Evolutionary conservation across 92 coral and sea anemone genomes (phyloP).

Genomic region (Blastomussa wellsi): DNA sequence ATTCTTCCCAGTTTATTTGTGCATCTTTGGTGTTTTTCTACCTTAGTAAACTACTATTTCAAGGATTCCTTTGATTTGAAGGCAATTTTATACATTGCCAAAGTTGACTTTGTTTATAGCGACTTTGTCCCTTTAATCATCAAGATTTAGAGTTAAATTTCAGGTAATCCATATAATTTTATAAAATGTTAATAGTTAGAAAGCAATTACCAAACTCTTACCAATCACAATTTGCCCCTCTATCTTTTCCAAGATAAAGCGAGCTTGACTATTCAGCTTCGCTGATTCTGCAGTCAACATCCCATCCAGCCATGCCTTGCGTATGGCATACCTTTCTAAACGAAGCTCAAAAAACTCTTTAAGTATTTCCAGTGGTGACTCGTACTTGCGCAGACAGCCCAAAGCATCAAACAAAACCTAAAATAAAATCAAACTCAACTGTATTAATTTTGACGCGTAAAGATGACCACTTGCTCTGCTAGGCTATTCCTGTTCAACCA

Average conservation of each 20-base stretch:
- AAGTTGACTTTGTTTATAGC: no score
- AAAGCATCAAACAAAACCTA: conserved; percentile 91
- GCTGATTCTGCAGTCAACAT: conserved; percentile 89
- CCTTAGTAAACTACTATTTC: no score
- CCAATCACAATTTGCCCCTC: conserved; percentile 90
- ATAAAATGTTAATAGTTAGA: no score
- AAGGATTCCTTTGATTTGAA: no score
- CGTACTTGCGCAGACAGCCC: conserved; percentile 94
- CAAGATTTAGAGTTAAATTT: no score
- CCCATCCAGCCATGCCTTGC: conserved; percentile 90
- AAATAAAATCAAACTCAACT: background rate
- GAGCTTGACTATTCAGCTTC: conserved; percentile 84
- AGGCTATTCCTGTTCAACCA: no score
- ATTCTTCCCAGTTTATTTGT: no score
- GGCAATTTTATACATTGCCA: no score
- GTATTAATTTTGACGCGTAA: no score
- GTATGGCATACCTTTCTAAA: conserved; percentile 75
- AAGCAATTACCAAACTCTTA: conserved; percentile 8
- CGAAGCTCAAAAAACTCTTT: conserved; percentile 82
- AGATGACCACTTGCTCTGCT: background rate
- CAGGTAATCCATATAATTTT: no score
- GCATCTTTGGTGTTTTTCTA: no score
- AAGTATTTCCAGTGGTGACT: conserved; percentile 63
- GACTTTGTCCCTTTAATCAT: no score
- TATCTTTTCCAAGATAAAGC: conserved; percentile 94